Evolutionary conservation across 2,797 vertebrate genomes (phyloP), one percentile per base, ranked within the genome.

Genomic region (Tokudaia muenninki): DNA sequence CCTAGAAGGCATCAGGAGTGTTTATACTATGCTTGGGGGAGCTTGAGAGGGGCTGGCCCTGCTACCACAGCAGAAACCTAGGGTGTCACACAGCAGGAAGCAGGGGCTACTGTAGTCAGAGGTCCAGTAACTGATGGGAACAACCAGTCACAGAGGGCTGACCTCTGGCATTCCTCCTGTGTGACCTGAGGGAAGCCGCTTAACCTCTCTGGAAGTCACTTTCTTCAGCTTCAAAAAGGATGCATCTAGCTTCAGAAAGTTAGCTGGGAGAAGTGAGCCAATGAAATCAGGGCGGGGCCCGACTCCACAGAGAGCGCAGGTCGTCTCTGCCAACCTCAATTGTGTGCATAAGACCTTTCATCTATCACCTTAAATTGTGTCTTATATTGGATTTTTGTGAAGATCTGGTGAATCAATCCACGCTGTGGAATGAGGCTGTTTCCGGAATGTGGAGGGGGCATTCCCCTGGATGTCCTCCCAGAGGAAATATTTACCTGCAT

Each of bases 191-290:
- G 6, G 34, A 29, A 52, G 21, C n/a, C 6, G 4, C 26, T 63
- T 55, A 41, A 65, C 61, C 50, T 95, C 16, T 74, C 63, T 83
- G 90, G 55, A 50, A 19, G 26, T 44, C 86, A 6, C 31, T 55
- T 22, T 65, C 78, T n/a, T 24, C 84, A 4, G 11, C 34, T 67
- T n/a, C 29, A 26, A 82, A 92, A 79, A 21, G 12, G 47, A n/a
- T 52, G 4, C 11, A 1, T 1, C 37, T 16, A 29, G 5, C 77
- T 65, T 52, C 57, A 5, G 90, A 55, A n/a, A 31, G 21, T 26
- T 1, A 67, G 41, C 26, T 4, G 26, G 12, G 14, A 6, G 3
- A 6, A 1, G 26, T 0, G 0, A 11, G 47, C 24, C 1, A 55
- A 31, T 6, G 31, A 4, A 4, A 17, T 50, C 3, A 31, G 55